Conservation (phyloP, 2,888 invertebrate genomes). For the Drepana falcataria region DNA sequence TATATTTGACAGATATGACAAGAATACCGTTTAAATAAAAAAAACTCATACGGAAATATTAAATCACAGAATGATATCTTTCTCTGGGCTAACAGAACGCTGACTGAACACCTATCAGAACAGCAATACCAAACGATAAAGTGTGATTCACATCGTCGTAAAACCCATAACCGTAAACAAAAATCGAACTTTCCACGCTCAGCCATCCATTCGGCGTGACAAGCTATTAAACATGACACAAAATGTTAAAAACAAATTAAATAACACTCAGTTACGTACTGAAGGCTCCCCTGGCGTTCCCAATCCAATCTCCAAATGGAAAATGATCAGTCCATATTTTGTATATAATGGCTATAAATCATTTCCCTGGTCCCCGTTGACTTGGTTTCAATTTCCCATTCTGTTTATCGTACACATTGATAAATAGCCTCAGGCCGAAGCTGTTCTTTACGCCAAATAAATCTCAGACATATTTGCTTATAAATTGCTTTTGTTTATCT, state of each 20-base stretch:
- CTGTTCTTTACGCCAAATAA: constrained; percentile 69
- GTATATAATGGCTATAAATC: constrained; percentile 74
- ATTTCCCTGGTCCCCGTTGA: constrained; percentile 65
- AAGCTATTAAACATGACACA: constrained; percentile 6
- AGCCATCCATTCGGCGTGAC: constrained; percentile 5
- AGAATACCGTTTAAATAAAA: too few relatives aligned
- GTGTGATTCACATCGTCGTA: background rate
- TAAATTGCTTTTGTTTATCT: constrained; percentile 67
- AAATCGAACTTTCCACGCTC: background rate
- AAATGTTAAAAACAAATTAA: constrained; percentile 24
- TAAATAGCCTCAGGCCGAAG: constrained; percentile 63
- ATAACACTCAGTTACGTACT: constrained; percentile 32
- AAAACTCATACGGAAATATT: too few relatives aligned
- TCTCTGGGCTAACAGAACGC: too few relatives aligned
- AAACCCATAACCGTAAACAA: constrained; percentile 2
- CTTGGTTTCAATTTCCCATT: constrained; percentile 75
- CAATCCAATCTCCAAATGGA: constrained; percentile 65
- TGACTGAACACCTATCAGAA: background rate
- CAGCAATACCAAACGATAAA: background rate
- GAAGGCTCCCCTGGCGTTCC: constrained; percentile 48
- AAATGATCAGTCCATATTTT: constrained; percentile 73
- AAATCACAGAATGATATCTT: too few relatives aligned
- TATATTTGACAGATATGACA: too few relatives aligned
- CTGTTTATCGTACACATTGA: constrained; percentile 74
- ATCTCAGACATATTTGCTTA: constrained; percentile 61